Base-by-base conservation (phyloP, 1,140 invertebrate species). In the Acromyrmex echinatior region DNA sequence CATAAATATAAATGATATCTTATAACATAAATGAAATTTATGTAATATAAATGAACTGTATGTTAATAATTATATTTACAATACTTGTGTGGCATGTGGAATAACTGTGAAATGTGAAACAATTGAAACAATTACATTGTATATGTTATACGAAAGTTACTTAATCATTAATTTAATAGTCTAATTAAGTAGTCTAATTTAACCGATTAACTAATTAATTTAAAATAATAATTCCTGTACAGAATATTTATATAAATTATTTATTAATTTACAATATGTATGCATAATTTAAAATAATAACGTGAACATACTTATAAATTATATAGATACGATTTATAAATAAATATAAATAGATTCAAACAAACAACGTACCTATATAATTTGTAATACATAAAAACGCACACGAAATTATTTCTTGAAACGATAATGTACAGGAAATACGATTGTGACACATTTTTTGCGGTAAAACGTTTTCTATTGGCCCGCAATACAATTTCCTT, bases 11-110 rank as follows among this genome's bases (percentile, higher is more conserved):
- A 62, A 62, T 62, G 62, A 49, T 63, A n/a, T 21, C n/a, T 25
- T 28, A 35, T 35, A 16, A 10, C 39, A 39, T 49, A 60, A 60
- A 77, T 45, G 16, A 16, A 45, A 62, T 25, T 63, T 53, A 16
- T 49, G 5, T 45, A 76, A 16, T 49, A 10, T 62, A 76, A 56
- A 74, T 58, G 14, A 21, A 39, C 25, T 16, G 18, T 39, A 28
- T 86, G 31, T 28, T 51, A 16, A 28, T 51, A 71, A 49, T 68
- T 71, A 71, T 18, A 71, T 68, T 39, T 21, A 35, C 31, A 35
- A 35, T 35, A 21, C 39, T 35, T 35, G 62, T 35, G 39, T 63
- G 45, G 62, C 45, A 25, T 3, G 6, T 58, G n/a, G 18, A 56
- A 56, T 5, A 39, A 39, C 31, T 1, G 16, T 3, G 31, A 66